phyloP scores from a whole-genome alignment of 2,113 vertebrate genomes.

The Mola mola region DNA sequence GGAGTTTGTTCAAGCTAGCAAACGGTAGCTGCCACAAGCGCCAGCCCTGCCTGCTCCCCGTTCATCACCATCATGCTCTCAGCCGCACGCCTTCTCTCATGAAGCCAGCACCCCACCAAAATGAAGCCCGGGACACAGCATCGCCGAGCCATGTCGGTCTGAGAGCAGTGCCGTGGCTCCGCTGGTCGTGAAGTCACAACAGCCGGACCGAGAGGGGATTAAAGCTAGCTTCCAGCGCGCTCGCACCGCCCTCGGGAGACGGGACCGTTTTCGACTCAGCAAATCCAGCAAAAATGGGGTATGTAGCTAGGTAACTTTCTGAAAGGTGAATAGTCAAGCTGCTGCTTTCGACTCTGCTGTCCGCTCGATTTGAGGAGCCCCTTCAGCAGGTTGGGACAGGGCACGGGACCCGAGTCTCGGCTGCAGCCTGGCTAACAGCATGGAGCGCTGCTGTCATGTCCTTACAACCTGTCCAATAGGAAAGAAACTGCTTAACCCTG shows the following conservation, averaged over 20 bases:
- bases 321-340: background rate
- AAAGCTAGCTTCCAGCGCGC: slow-evolving; percentile 51
- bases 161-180: slow-evolving; percentile 50
- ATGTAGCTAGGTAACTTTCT: slow-evolving; percentile 45
- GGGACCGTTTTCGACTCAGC: slow-evolving; percentile 38
- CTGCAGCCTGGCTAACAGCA: slow-evolving; percentile 34
- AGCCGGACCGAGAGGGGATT: slow-evolving; percentile 31
- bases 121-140: slow-evolving; percentile 33
- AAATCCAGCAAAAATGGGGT: slow-evolving; percentile 79
- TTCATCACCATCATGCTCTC: slow-evolving; percentile 53
- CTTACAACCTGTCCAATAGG: background rate
- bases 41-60: slow-evolving; percentile 1
- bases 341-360: background rate
- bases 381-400: no score
- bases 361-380: background rate
- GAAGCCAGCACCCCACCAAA: slow-evolving; percentile 28
- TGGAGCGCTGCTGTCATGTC: slow-evolving; percentile 16
- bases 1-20: slow-evolving; percentile 32
- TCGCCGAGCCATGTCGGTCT: slow-evolving; percentile 62
- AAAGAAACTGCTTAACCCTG: background rate
- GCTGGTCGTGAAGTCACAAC: slow-evolving; percentile 43
- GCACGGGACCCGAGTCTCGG: background rate
- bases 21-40: slow-evolving; percentile 31
- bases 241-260: slow-evolving; percentile 19
- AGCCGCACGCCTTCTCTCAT: slow-evolving; percentile 42